These are phyloP conservation scores for Aricia agestis DNA, from an alignment of 1,140 invertebrate species.

Conservation along the genomic window DNA sequence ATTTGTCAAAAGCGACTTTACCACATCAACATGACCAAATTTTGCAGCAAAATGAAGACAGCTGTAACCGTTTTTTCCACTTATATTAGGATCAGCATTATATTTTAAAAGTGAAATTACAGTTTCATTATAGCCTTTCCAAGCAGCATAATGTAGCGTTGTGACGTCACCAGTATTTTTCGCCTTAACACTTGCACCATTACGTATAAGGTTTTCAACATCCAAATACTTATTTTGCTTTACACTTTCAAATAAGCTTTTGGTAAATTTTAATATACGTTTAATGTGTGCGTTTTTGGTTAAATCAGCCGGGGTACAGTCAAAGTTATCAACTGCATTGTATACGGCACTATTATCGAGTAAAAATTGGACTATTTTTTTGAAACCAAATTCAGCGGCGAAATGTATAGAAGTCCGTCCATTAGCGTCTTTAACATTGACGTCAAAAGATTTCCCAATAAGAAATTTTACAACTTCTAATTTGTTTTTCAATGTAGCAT, in stretches of 20 bases:
- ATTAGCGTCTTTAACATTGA: conserved; percentile 4
- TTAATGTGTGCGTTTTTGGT: neutral
- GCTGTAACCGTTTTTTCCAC: neutral
- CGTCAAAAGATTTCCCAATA: neutral
- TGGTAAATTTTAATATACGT: neutral
- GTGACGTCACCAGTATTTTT: conserved; percentile 5
- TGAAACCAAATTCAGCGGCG: neutral
- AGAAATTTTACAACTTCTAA: neutral
- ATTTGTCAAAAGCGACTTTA: neutral
- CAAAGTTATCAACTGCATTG: neutral
- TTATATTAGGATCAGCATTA: conserved; percentile 5
- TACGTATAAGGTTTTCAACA: neutral
- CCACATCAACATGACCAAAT: neutral
- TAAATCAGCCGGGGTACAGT: neutral
- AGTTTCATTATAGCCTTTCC: conserved; percentile 3
- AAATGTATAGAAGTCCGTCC: conserved; percentile 4
- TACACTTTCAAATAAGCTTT: conserved; percentile 2
- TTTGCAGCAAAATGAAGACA: neutral
- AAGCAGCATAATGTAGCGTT: conserved; percentile 1
- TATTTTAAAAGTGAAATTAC: neutral
- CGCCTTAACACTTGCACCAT: neutral
- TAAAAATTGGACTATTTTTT: neutral
- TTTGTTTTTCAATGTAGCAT: neutral
- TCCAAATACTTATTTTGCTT: neutral
- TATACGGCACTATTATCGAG: neutral